Percentiles rank a stretch among this genome's conserved stretches.
phyloP scores from a whole-genome alignment of 1,140 invertebrate species.

The Eufriesea mexicana region DNA sequence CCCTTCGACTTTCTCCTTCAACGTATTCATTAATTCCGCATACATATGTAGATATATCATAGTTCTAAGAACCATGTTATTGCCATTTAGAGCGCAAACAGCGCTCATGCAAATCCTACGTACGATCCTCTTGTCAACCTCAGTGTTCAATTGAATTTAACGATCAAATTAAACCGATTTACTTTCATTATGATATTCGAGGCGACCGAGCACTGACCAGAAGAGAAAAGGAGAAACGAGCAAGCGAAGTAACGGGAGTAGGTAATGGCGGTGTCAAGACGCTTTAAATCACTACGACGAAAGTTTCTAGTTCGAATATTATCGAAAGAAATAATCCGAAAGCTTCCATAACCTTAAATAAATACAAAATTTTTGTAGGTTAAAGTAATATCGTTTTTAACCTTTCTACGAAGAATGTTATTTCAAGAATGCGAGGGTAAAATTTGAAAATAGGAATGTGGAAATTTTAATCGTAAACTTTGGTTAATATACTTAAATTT shows the following conservation, averaged over 20 bases:
- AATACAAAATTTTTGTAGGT: neutral
- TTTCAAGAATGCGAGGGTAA: too few relatives aligned
- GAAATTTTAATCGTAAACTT: too few relatives aligned
- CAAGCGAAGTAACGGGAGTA: neutral
- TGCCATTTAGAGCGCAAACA: neutral
- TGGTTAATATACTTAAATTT: too few relatives aligned
- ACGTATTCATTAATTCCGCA: neutral
- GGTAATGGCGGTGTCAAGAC: neutral
- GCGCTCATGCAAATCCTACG: neutral
- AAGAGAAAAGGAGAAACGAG: neutral
- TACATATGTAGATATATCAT: too few relatives aligned
- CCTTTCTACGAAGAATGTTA: too few relatives aligned
- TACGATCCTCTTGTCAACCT: neutral
- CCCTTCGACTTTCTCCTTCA: neutral
- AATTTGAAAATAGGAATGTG: too few relatives aligned
- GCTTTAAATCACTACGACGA: neutral
- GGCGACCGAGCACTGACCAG: neutral
- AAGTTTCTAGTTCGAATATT: neutral
- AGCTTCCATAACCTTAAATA: neutral
- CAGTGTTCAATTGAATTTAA: constrained; percentile 47
- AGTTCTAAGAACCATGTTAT: neutral
- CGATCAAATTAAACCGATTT: constrained; percentile 46
- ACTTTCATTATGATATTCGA: constrained; percentile 38
- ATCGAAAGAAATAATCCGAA: neutral
- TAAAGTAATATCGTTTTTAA: too few relatives aligned